A percentile compares a stretch with the other conserved stretches of the same genome.
Evolutionary conservation across 1,140 invertebrate genomes (phyloP).

Genomic region (Bombus waltoni): DNA sequence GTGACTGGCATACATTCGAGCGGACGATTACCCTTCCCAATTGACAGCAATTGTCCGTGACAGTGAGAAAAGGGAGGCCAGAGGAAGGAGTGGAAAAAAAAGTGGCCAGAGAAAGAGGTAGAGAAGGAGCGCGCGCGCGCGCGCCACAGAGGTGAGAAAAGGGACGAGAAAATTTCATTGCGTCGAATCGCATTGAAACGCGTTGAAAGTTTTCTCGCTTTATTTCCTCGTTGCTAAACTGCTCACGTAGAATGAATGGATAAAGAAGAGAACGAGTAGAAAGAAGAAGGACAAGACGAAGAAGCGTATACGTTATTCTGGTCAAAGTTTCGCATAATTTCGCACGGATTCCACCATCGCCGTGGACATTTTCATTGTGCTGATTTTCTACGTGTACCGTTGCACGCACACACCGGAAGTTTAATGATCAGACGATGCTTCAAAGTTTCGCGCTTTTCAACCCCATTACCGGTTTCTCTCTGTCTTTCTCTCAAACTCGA

Average conservation of each 20-base stretch:
- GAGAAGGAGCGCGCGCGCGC: not conserved
- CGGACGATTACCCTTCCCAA: constrained; percentile 40
- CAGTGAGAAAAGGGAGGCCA: constrained; percentile 12
- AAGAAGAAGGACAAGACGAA: not conserved
- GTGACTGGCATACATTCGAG: constrained; percentile 40
- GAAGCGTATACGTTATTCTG: constrained; percentile 36
- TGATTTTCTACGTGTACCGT: not conserved
- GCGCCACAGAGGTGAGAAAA: not conserved
- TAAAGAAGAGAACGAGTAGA: constrained; percentile 37
- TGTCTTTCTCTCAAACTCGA: not conserved
- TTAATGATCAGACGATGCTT: constrained; percentile 64
- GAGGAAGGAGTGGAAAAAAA: not conserved
- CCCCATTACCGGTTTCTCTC: not conserved
- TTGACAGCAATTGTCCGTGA: constrained; percentile 43
- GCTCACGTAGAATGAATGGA: constrained; percentile 68
- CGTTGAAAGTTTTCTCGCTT: constrained; percentile 66
- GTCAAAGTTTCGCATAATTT: constrained; percentile 52
- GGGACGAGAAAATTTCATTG: constrained; percentile 34
- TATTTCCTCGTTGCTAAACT: constrained; percentile 61
- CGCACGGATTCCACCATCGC: constrained; percentile 46
- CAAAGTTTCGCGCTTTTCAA: constrained; percentile 59
- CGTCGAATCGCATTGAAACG: constrained; percentile 56
- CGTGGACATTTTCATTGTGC: not conserved
- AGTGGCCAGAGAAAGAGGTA: not conserved
- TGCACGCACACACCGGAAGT: constrained; percentile 33